Evolutionary conservation across 2,888 invertebrate species (phyloP), one percentile per base, ranked within the genome.

Genomic region (Epiblema foenella): DNA sequence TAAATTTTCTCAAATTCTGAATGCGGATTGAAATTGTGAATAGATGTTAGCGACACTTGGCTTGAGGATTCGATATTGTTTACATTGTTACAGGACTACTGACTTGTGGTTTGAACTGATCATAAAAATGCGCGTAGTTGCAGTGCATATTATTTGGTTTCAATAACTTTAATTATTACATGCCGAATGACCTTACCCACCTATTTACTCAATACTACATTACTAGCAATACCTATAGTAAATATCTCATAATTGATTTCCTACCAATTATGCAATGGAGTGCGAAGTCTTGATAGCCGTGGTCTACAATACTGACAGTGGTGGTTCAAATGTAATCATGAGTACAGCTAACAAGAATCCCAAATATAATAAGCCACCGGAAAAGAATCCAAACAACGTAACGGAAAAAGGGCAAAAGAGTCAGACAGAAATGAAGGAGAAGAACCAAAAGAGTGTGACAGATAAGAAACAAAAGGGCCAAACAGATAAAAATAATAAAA

Each of bases 331-430:
- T 33, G 68, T 66, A 10, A 51, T 71, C 12, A 74, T 75, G 75
- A 75, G 77, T 62, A 79, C 76, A 76, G 76, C 79, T 46, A 88
- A 86, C 79, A 86, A 84, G 72, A 89, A 84, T 73, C 86, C 89
- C 0, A 83, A 33, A 9, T 15, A 24, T 1, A 54, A 24, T 15
- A 54, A 7, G 2, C 37, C 4, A 33, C 49, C 12, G 9, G 62
- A 63, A 5, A 60, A 46, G 9, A n/a, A n/a, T 10, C 59, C 18
- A 24, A 60, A 11, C 5, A 29, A 17, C 11, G n/a, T 5, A 52
- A 20, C 17, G 18, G 29, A 63, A 15, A 63, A 63, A 7, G 37
- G 33, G 9, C 54, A 15, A 20, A 54, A 24, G 2, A 15, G 15
- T 15, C 20, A 15, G 1, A 20, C 8, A 15, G 24, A 15, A 33